Base-by-base conservation (phyloP, 1,140 invertebrate genomes). In the Agraylea sexmaculata region DNA sequence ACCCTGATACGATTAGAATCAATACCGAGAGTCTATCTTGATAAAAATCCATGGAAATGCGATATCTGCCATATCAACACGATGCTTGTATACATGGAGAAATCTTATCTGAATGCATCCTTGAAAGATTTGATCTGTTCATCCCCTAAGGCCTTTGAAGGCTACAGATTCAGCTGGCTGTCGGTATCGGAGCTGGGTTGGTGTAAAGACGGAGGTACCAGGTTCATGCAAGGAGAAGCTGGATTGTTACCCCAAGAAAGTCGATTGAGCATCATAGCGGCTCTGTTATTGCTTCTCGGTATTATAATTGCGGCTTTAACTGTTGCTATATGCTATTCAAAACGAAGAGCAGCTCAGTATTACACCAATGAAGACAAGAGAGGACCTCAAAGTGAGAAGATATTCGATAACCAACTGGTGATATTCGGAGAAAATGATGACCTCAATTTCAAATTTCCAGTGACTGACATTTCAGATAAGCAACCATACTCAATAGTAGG, bases 351-450 rank as follows among this genome's bases (percentile, higher is more conserved):
- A 0, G 78, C 77, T 7, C 73, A 73, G 22, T 83, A 83, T 53
- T 82, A 83, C 55, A 82, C 79, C 0, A 71, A 80, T 53, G 79
- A 81, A 55, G 76, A 78, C 46, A 75, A 78, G 47, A 53, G 72
- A 10, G 54, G 62, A 27, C 25, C 51, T 10, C 58, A 62, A 42
- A 54, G 54, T 1, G 70, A 71, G 41, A 62, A 64, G 12, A 66
- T 68, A 28, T 66, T 68, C 34, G 68, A 71, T 4, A 68, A 66
- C 43, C 60, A 43, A 29, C 16, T 43, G 3, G 55, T 53, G 10
- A 53, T 60, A 29, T 60, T 59, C 40, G 51, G 51, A 21, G 51
- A 47, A 18, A 62, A 61, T 31, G 52, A 49, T 17, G 55, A 61
- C 35, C 55, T 63, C 20, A 60, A 51, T 42, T 63, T 63, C 38